Evolutionary conservation across 2,797 vertebrate genomes (phyloP), one percentile per base, ranked within the genome.

Genomic region (Dipus sagitta): DNA sequence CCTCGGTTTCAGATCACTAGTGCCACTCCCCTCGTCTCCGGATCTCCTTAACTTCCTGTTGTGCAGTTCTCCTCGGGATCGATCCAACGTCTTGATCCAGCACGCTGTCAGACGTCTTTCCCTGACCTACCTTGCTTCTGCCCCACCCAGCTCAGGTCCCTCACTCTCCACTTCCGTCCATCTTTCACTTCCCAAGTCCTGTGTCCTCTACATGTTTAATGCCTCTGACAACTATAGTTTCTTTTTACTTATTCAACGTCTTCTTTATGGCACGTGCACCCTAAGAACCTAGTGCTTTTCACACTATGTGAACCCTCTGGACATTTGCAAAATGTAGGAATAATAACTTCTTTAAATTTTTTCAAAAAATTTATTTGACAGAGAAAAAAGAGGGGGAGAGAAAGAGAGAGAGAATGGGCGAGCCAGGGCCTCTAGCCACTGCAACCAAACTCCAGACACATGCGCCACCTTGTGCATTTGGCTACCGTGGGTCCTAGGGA

Each of bases 221-320:
- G 34, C 42, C 42, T 32, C 30, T 3, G 34, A 24, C 17, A 30
- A 28, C 21, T 47, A 2, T 15, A 64, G 20, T 21, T 8, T 21
- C 17, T 24, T 75, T 58, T 79, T 34, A 1, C 76, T 47, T 26
- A 28, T 26, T 64, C 67, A 21, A 0, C 14, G 62, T 74, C 30
- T 80, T 52, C 23, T 75, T 28, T 20, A 34, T 34, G 28, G 2
- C 15, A 15, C 9, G 13, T 6, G n/a, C n/a, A 17, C 32, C 3
- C 86, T 10, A 26, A 14, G 10, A 26, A n/a, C 68, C 70, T 26
- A 30, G 23, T 20, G 26, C 32, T 78, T 72, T 65, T 28, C 52
- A 30, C 17, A 52, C 32, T 0, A 0, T 2, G 0, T 42, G 72
- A 3, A 26, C 26, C 10, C 26, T 5, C 26, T 42, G 32, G 62